Conservation (phyloP, 2,113 vertebrate genomes). For the Bagarius yarrelli region DNA sequence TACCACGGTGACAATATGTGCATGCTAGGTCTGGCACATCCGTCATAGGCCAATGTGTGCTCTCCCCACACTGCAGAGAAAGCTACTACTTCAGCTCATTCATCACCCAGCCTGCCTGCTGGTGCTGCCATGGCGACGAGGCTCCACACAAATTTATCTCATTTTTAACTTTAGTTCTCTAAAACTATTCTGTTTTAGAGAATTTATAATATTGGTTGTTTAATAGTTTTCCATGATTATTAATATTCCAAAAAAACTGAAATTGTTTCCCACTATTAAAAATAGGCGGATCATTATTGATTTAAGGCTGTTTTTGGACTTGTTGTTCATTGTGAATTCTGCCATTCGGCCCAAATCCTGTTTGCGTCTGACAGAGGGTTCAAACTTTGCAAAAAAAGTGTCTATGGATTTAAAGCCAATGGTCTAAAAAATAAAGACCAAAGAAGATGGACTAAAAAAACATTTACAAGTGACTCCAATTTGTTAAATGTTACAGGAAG, state of each 20-base stretch:
- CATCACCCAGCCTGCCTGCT: constrained; percentile 46
- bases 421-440: too few species aligned
- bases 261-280: too few species aligned
- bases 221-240: neutral
- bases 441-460: neutral
- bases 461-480: too few species aligned
- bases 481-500: too few species aligned
- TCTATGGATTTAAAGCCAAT: too few species aligned
- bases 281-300: neutral
- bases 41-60: constrained; percentile 48
- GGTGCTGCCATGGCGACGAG: constrained; percentile 50
- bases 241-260: neutral
- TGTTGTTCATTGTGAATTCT: neutral
- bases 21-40: constrained; percentile 37
- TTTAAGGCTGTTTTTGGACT: neutral
- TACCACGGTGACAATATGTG: constrained; percentile 43
- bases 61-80: constrained; percentile 26
- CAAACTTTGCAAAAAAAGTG: too few species aligned
- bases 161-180: constrained; percentile 38
- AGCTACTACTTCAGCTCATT: constrained; percentile 46
- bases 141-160: constrained; percentile 43
- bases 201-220: neutral
- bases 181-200: constrained; percentile 6
- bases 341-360: neutral
- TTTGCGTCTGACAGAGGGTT: neutral